Conservation (phyloP, 2,113 vertebrate genomes). For the Eurystomus gularis region DNA sequence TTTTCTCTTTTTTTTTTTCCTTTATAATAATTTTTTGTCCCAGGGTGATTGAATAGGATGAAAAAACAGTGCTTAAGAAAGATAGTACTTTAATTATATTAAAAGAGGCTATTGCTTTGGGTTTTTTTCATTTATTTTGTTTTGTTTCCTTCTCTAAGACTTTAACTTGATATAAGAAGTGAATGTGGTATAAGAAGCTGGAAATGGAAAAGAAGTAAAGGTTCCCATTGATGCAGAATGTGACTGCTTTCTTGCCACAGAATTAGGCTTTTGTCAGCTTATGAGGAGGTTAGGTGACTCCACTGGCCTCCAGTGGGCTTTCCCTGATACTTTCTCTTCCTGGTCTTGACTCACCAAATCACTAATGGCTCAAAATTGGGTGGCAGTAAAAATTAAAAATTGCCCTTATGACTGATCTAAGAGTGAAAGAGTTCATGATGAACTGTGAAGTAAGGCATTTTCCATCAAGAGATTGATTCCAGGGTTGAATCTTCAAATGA, state of each 20-base stretch:
- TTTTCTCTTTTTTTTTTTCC: not conserved
- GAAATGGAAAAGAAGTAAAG: not conserved
- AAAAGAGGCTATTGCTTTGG: not conserved
- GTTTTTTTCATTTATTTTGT: not conserved
- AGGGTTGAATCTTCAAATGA: not conserved
- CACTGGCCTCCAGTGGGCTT: not conserved
- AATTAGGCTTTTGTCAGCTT: not conserved
- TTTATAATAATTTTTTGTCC: not conserved
- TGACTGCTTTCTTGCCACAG: not conserved
- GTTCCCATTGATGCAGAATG: not conserved
- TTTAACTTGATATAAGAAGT: not conserved
- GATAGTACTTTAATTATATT: not conserved
- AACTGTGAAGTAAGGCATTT: not conserved
- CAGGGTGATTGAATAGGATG: not conserved
- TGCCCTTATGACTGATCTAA: not conserved
- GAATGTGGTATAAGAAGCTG: not conserved
- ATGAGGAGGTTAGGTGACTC: not conserved
- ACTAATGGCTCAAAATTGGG: not conserved
- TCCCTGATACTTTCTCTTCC: not conserved
- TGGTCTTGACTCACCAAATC: not conserved
- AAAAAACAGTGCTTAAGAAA: not conserved
- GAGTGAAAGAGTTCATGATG: not conserved
- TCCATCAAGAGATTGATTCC: not conserved
- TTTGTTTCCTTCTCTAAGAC: not conserved
- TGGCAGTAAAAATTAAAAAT: slow-evolving; percentile 5